phyloP scores from a whole-genome alignment of 1,140 invertebrate genomes.

The Platyscapa corneri region DNA sequence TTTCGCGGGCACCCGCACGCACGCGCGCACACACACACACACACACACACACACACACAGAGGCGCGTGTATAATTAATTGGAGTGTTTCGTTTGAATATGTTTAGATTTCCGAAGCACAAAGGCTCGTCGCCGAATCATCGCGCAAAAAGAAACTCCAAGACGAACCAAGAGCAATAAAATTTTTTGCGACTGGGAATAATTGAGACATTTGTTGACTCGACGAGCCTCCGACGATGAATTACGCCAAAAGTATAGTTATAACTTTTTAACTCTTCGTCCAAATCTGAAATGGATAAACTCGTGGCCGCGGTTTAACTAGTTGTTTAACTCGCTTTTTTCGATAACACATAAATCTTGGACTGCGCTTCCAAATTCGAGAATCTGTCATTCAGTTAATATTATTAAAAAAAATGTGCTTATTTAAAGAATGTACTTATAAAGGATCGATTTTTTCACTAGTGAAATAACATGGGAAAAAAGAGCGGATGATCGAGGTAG shows the following conservation, averaged over 20 bases:
- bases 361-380: neutral
- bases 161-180: neutral
- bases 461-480: constrained; percentile 37
- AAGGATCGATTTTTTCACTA: constrained; percentile 26
- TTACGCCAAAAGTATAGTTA: neutral
- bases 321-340: neutral
- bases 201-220: neutral
- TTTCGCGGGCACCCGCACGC: no score
- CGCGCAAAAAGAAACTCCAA: no score
- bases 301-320: neutral
- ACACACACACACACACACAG: no score
- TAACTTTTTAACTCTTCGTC: neutral
- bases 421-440: constrained; percentile 32
- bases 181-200: neutral
- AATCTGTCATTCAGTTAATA: constrained; percentile 36
- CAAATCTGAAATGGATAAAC: neutral
- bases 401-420: constrained; percentile 41
- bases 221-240: neutral
- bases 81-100: no score
- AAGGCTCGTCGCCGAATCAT: no score
- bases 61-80: no score
- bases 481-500: constrained; percentile 34
- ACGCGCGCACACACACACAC: no score
- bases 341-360: neutral
- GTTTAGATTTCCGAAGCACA: no score